Conservation (phyloP, 2,797 vertebrate species). For the Melanogrammus aeglefinus region DNA sequence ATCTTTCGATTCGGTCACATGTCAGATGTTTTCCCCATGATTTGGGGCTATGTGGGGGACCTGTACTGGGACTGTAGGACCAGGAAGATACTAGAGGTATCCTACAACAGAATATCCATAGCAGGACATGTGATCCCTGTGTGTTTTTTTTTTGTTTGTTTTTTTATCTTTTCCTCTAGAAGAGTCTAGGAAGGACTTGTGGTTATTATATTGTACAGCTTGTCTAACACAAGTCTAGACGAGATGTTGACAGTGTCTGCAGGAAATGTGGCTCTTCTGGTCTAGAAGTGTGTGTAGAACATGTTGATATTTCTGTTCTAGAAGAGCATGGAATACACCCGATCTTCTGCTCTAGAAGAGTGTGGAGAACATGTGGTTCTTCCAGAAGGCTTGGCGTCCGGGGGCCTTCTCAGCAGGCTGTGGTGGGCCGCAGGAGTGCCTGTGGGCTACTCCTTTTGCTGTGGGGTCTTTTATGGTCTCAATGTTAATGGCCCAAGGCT, state of each 20-base stretch:
- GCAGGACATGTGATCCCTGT: conserved; percentile 2
- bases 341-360: too few relatives aligned
- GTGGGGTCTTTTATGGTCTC: conserved; percentile 49
- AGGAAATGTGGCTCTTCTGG: too few relatives aligned
- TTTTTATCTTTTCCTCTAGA: too few relatives aligned
- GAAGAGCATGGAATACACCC: too few relatives aligned
- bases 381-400: conserved; percentile 41
- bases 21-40: conserved; percentile 47
- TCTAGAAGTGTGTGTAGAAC: too few relatives aligned
- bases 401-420: conserved; percentile 40
- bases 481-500: conserved; percentile 49
- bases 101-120: too few relatives aligned
- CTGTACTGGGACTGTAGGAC: conserved; percentile 30
- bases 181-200: background rate
- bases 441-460: conserved; percentile 55
- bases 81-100: conserved; percentile 14
- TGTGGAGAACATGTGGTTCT: background rate
- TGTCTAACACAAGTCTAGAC: background rate
- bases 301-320: too few relatives aligned
- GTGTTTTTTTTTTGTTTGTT: too few relatives aligned
- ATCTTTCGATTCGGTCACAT: conserved; percentile 46
- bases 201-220: conserved; percentile 18
- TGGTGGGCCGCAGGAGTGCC: conserved; percentile 47
- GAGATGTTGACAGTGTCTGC: too few relatives aligned
- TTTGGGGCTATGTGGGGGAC: conserved; percentile 51